Evolutionary conservation across 37 sponge, comb jelly and placozoan species (phyloP), one percentile per base, ranked within the genome.

Genomic region (Theonella swinhoei): DNA sequence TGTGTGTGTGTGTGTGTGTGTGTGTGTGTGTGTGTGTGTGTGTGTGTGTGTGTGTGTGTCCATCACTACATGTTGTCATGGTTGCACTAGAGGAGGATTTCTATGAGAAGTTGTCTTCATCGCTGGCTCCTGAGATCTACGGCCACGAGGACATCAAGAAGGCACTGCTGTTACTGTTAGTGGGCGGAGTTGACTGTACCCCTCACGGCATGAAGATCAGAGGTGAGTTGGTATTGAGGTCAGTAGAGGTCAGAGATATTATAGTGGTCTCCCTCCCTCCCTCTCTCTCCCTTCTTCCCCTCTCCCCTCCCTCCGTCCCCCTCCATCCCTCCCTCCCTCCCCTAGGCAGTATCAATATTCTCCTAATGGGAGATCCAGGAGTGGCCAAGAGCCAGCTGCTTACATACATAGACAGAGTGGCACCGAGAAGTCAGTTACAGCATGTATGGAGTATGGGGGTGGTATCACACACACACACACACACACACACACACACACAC

Each of bases 61-160:
- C n/a, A n/a, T n/a, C n/a, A n/a, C n/a, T n/a, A n/a, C n/a, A n/a
- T n/a, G n/a, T n/a, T n/a, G n/a, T n/a, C n/a, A n/a, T n/a, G n/a
- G n/a, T n/a, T n/a, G n/a, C n/a, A n/a, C n/a, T 5, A 89, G 92
- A 88, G 78, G 85, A 91, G 54, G 91, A 96, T 65, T 91, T 98
- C 77, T 98, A 98, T 72, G 99, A 98, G 70, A 95, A 94, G 81
- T 79, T 98, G 61, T 82, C 99, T 5, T 78, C 76, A 20, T 98
- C 99, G 17, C 92, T 98, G 25, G 99, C 99, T 70, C 99, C 99
- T 19, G 99, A 98, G 93, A 98, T 98, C 62, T 98, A 94, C 73
- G 99, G 99, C 28, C 99, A 98, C 68, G 96, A 96, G 28, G 99
- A 98, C 61, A 86, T 98, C 22, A 98, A 98, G 93, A 98, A 98